Percentiles rank a stretch among this genome's conserved stretches.
These are phyloP conservation scores for Stenolophus ochropezus DNA, from an alignment of 2,888 invertebrate genomes.

Conservation along the genomic window DNA sequence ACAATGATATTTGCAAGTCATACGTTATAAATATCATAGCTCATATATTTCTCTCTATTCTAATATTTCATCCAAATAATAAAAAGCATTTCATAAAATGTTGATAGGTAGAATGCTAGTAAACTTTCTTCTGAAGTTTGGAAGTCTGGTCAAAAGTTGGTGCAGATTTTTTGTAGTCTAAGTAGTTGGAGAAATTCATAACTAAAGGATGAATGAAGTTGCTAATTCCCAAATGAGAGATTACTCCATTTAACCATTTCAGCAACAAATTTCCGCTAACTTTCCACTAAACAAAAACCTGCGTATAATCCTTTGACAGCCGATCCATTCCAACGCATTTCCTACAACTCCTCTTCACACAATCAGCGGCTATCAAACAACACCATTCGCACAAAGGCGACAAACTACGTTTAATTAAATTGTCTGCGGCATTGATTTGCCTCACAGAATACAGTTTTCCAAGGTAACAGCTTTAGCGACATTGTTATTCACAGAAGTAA, in stretches of 20 bases:
- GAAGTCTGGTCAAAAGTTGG: not conserved
- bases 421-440: too few species aligned
- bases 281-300: not conserved
- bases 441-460: too few species aligned
- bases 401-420: too few species aligned
- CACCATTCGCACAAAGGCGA: not conserved
- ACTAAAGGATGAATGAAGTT: not conserved
- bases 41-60: not conserved
- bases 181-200: not conserved
- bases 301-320: constrained; percentile 9
- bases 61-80: too few species aligned
- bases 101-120: too few species aligned
- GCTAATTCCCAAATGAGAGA: not conserved
- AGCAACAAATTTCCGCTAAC: not conserved
- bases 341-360: not conserved
- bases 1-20: too few species aligned
- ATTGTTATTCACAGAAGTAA: too few species aligned
- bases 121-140: not conserved
- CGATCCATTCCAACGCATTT: not conserved
- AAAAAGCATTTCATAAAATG: too few species aligned
- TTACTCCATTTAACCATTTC: not conserved
- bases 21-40: too few species aligned
- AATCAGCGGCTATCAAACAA: not conserved
- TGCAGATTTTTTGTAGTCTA: not conserved
- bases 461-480: too few species aligned